A percentile compares a stretch with the other conserved stretches of the same genome.
Evolutionary conservation across 2,888 invertebrate species (phyloP).

Genomic region (Drosophila anomelani): DNA sequence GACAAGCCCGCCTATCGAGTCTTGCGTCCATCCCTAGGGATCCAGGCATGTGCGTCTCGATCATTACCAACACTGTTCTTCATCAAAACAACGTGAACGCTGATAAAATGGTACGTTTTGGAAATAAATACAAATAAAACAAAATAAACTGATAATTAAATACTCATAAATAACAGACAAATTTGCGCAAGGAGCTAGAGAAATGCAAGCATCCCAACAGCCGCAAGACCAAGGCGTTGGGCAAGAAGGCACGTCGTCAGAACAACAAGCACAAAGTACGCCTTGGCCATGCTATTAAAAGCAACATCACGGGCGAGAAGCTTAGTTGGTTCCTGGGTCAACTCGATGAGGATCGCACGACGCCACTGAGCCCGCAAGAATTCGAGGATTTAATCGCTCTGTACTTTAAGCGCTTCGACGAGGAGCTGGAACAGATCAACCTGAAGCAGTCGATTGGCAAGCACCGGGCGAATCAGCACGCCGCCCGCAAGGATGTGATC

Average conservation of each 20-base stretch:
- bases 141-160: background rate
- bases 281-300: slow-evolving; percentile 88
- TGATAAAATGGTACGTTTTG: slow-evolving; percentile 41
- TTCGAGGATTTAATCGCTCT: slow-evolving; percentile 85
- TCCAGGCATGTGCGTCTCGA: slow-evolving; percentile 14
- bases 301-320: slow-evolving; percentile 91
- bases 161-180: slow-evolving; percentile 78
- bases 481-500: slow-evolving; percentile 91
- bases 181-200: slow-evolving; percentile 85
- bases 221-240: slow-evolving; percentile 90
- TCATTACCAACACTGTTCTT: slow-evolving; percentile 21
- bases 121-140: background rate
- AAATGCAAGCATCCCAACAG: slow-evolving; percentile 93
- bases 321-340: slow-evolving; percentile 91
- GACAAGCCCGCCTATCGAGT: background rate
- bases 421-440: slow-evolving; percentile 91
- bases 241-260: slow-evolving; percentile 88
- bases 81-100: slow-evolving; percentile 55
- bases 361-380: slow-evolving; percentile 87
- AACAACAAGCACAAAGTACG: slow-evolving; percentile 83
- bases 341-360: slow-evolving; percentile 85
- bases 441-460: slow-evolving; percentile 91
- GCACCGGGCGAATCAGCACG: slow-evolving; percentile 90
- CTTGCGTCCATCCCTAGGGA: background rate
- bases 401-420: slow-evolving; percentile 89